These are phyloP conservation scores for Acanthosepion esculentum DNA, from an alignment of 2,888 invertebrate genomes.

Conservation along the genomic window DNA sequence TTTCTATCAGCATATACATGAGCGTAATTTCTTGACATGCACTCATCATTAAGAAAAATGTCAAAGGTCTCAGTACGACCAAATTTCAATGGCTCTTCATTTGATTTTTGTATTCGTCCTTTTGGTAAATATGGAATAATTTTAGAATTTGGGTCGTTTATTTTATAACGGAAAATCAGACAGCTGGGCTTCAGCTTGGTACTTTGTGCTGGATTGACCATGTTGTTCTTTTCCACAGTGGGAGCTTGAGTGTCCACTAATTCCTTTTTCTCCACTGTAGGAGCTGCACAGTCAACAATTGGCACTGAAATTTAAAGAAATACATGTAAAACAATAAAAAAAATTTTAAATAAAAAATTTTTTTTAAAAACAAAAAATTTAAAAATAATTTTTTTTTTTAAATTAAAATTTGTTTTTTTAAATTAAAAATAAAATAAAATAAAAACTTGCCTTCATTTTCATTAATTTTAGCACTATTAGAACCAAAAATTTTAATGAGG, in stretches of 20 bases:
- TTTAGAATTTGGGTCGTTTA: not conserved
- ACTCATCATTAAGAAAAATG: not conserved
- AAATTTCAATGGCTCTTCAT: not conserved
- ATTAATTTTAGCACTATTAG: no score
- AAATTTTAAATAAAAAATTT: not conserved
- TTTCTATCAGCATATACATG: not conserved
- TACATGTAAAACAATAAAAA: not conserved
- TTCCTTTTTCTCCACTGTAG: not conserved
- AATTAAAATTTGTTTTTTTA: no score
- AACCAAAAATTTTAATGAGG: no score
- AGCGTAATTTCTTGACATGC: not conserved
- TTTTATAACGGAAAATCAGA: not conserved
- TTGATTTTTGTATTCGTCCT: not conserved
- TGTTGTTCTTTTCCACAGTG: not conserved
- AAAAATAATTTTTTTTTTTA: no score
- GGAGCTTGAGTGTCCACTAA: not conserved
- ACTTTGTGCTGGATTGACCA: not conserved
- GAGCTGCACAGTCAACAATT: not conserved
- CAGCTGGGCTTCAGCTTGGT: not conserved
- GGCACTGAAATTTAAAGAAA: not conserved
- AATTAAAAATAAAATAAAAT: no score
- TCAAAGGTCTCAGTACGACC: not conserved
- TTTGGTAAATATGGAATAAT: not conserved
- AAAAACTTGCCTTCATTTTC: no score
- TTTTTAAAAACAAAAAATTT: no score